Base-by-base conservation (phyloP, 2,113 vertebrate genomes). In the Thomomys bottae region DNA sequence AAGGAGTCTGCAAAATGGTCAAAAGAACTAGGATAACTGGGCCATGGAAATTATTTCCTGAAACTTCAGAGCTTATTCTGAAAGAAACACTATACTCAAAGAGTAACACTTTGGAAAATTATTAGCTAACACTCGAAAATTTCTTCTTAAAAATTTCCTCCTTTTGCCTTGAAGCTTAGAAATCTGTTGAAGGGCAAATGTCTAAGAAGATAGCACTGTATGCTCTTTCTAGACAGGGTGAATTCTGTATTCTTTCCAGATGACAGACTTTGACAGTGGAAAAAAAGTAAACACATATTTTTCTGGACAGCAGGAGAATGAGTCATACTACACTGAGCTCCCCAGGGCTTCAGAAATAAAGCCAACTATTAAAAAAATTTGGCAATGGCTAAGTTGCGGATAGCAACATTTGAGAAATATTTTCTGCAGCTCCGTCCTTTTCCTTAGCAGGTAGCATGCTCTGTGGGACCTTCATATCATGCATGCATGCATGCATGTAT, bases 111-210 rank as follows among this genome's bases (percentile, higher is more conserved):
- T 7, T 54, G 68, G 24, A 80, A 89, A 88, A 72, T 40, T 24
- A 78, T 73, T 77, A 64, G 32, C 21, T 73, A 79, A 84, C 28
- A 30, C 21, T 76, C 85, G 64, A 87, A 67, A 73, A 80, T 57
- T 80, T 14, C 85, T 76, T 94, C 68, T 68, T 68, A 73, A 76
- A 89, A 63, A 0, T 67, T 93, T 82, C 49, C 57, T 71, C 18
- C n/a, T 17, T 95, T 54, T 91, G 45, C 49, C 20, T 85, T 76
- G 79, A 85, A 89, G 45, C 42, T 91, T 76, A 80, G 64, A 68
- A 20, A 78, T 89, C 45, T 89, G 20, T 24, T 42, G 66, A 77
- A 91, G 66, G 82, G 61, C 30, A 94, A 91, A 71, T 32, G 73
- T 10, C 3, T 30, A 11, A 36, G 36, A 78, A 94, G 70, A 21